These are phyloP conservation scores for Anas platyrhynchos DNA, from an alignment of 2,113 vertebrate genomes.

Conservation along the genomic window DNA sequence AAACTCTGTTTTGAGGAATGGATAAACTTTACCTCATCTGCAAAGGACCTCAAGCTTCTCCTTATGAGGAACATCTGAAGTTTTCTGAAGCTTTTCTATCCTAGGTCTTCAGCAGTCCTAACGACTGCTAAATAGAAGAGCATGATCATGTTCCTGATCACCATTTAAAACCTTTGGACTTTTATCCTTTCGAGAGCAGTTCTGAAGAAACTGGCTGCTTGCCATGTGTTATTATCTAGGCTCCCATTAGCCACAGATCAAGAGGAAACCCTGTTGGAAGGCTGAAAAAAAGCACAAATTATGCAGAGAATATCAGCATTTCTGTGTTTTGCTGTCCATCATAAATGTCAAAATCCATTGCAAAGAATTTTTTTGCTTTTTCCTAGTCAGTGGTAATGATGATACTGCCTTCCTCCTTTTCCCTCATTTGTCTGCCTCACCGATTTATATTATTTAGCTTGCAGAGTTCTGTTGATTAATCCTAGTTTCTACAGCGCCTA, in stretches of 20 bases:
- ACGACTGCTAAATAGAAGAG: neutral
- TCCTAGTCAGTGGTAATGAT: neutral
- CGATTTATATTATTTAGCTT: neutral
- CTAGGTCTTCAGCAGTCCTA: neutral
- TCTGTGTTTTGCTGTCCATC: neutral
- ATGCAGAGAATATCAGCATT: neutral
- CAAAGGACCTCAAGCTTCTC: neutral
- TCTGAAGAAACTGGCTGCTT: neutral
- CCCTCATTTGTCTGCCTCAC: neutral
- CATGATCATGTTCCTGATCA: no score
- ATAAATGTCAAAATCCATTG: neutral
- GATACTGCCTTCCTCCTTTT: neutral
- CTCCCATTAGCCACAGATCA: neutral
- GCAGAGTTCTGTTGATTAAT: neutral
- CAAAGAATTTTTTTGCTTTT: neutral
- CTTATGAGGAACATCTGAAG: fast-evolving
- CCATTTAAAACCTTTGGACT: neutral
- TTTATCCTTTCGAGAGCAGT: neutral
- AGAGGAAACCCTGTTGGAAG: neutral
- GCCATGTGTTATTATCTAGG: neutral
- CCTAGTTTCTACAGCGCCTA: neutral
- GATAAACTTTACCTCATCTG: neutral
- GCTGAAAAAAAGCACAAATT: neutral
- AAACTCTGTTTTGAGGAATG: neutral
- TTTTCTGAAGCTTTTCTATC: neutral